phyloP scores from a whole-genome alignment of 2,888 invertebrate species.

The Venusia cambrica region DNA sequence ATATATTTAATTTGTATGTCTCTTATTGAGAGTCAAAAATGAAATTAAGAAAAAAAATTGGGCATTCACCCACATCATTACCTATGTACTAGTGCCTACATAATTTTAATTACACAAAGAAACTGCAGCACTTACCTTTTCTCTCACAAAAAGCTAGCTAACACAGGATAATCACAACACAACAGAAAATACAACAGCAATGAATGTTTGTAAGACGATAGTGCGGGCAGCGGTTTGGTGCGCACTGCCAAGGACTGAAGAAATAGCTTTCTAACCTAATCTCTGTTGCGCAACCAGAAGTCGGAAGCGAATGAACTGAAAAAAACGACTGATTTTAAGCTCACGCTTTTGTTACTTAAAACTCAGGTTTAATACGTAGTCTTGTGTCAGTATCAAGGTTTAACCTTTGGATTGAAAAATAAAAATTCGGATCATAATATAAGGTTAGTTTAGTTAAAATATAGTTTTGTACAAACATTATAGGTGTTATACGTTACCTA shows the following conservation, averaged over 20 bases:
- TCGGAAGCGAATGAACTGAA: constrained; percentile 36
- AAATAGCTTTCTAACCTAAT: constrained; percentile 34
- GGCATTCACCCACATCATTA: too few species aligned
- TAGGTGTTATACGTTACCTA: too few species aligned
- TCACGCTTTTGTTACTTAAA: too few species aligned
- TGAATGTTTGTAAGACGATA: constrained; percentile 14
- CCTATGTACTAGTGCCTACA: constrained; percentile 1
- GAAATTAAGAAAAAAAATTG: too few species aligned
- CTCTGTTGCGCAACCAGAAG: constrained; percentile 30
- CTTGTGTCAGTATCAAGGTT: constrained; percentile 10
- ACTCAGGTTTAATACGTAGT: too few species aligned
- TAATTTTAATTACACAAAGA: too few species aligned
- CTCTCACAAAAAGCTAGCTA: constrained; percentile 5
- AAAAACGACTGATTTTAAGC: constrained; percentile 11
- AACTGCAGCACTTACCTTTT: constrained; percentile 8
- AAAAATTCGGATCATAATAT: too few species aligned
- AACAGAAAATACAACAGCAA: constrained; percentile 5
- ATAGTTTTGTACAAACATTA: too few species aligned
- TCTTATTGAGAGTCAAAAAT: too few species aligned
- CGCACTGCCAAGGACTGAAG: constrained; percentile 30
- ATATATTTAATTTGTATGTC: too few species aligned
- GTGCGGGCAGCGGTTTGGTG: constrained; percentile 15
- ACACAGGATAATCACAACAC: constrained; percentile 7
- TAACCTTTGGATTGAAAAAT: too few species aligned
- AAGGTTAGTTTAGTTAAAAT: too few species aligned